Conservation (phyloP, 2,113 vertebrate genomes). For the Eurystomus gularis region DNA sequence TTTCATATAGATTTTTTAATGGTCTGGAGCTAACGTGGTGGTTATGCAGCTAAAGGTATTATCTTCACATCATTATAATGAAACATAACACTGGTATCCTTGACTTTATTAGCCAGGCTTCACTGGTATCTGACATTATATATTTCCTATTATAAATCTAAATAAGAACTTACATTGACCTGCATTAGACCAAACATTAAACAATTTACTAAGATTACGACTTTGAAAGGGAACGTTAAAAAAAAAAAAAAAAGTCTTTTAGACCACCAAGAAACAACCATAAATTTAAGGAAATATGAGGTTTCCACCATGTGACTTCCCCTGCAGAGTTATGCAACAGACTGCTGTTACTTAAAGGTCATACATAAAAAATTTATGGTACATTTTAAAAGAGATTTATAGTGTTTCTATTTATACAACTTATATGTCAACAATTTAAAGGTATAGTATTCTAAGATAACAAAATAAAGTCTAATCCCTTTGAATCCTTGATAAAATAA, state of each 20-base stretch:
- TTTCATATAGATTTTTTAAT: constrained; percentile 73
- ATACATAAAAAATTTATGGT: constrained; percentile 71
- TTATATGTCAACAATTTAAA: constrained; percentile 74
- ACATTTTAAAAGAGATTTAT: constrained; percentile 75
- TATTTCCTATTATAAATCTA: constrained; percentile 78
- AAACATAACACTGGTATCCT: constrained; percentile 69
- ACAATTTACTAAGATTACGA: constrained; percentile 78
- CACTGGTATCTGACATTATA: constrained; percentile 57
- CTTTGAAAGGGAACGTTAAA: constrained; percentile 69
- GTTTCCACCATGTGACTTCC: constrained; percentile 85
- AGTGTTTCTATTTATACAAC: constrained; percentile 73
- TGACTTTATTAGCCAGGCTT: constrained; percentile 63
- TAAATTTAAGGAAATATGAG: constrained; percentile 88
- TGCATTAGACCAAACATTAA: constrained; percentile 77
- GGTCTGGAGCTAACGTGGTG: constrained; percentile 71
- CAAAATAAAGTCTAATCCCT: constrained; percentile 65
- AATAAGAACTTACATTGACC: constrained; percentile 79
- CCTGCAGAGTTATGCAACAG: constrained; percentile 82
- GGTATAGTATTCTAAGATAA: constrained; percentile 60
- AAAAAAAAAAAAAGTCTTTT: constrained; percentile 55
- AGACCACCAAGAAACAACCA: constrained; percentile 86
- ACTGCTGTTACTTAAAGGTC: constrained; percentile 78
- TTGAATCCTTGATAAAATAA: constrained; percentile 63
- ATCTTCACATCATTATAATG: constrained; percentile 77
- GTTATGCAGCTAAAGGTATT: constrained; percentile 77